Evolutionary conservation across 2,888 invertebrate species (phyloP).

Genomic region (Nezara viridula): DNA sequence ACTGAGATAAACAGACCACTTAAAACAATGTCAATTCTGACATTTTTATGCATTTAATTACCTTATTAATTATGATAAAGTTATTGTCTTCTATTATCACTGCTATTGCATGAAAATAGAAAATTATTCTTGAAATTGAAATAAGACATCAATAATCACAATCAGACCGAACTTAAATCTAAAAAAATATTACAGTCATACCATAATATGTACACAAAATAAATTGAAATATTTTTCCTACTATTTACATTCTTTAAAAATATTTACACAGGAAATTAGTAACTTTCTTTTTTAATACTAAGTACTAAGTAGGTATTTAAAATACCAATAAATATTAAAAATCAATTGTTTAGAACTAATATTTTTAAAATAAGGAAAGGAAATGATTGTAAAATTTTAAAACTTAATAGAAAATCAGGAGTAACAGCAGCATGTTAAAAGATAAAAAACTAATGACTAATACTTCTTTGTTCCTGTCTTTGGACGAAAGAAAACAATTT

Average conservation of each 20-base stretch:
- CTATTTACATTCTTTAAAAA: not conserved
- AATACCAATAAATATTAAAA: not conserved
- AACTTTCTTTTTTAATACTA: not conserved
- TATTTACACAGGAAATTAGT: not conserved
- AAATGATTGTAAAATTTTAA: conserved; percentile 16
- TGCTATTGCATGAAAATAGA: not conserved
- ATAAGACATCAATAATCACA: not conserved
- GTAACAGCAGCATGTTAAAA: not conserved
- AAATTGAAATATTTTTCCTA: not conserved
- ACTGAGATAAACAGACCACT: not conserved
- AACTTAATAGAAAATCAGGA: not conserved
- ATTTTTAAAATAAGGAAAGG: conserved; percentile 15
- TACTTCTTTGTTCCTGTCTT: not conserved
- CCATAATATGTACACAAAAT: not conserved
- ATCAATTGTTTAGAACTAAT: not conserved
- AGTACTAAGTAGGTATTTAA: not conserved
- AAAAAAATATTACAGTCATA: not conserved
- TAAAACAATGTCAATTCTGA: not conserved
- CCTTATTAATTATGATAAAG: not conserved
- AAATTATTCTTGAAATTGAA: not conserved
- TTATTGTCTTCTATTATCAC: conserved; percentile 29
- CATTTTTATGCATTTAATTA: not conserved
- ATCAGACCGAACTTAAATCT: not conserved
- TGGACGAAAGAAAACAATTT: not conserved
- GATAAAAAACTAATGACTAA: conserved; percentile 8